phyloP scores from a whole-genome alignment of 30 jellyfish, hydroid and myxozoan genomes.

The Hydractinia echinata region DNA sequence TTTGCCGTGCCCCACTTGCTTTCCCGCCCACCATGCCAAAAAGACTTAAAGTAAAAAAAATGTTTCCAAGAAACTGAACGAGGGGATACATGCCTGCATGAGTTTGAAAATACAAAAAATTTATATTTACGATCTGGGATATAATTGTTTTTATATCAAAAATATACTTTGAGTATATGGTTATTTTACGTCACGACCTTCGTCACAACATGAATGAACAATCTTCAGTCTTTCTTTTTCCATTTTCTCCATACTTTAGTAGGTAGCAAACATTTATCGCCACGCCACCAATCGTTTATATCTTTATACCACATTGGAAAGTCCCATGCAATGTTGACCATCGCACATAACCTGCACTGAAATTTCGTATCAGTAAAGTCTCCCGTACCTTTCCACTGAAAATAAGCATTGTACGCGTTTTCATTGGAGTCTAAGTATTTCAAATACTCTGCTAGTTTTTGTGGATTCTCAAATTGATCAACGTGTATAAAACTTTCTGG shows the following conservation, averaged over 20 bases:
- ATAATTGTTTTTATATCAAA: too few species aligned
- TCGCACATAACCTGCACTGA: slow-evolving; percentile 6
- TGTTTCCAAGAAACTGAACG: too few species aligned
- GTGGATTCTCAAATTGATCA: background rate
- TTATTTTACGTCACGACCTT: too few species aligned
- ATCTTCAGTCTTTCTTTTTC: background rate
- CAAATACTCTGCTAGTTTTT: slow-evolving; percentile 12
- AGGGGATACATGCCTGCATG: too few species aligned
- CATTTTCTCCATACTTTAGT: background rate
- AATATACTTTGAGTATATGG: too few species aligned
- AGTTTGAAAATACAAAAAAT: too few species aligned
- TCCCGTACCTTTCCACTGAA: background rate
- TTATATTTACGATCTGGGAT: too few species aligned
- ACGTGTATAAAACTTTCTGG: slow-evolving; percentile 20
- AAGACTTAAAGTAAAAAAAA: too few species aligned
- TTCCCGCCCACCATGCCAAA: too few species aligned
- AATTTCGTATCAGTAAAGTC: background rate
- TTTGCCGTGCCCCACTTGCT: too few species aligned
- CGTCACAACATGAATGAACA: too few species aligned
- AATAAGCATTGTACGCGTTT: background rate
- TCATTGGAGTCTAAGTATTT: background rate
- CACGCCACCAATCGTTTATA: slow-evolving; percentile 3
- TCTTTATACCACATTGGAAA: background rate
- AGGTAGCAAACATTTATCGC: background rate
- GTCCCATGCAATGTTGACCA: background rate